phyloP scores from a whole-genome alignment of 1,140 invertebrate genomes.

The Trachelipus rathkii region DNA sequence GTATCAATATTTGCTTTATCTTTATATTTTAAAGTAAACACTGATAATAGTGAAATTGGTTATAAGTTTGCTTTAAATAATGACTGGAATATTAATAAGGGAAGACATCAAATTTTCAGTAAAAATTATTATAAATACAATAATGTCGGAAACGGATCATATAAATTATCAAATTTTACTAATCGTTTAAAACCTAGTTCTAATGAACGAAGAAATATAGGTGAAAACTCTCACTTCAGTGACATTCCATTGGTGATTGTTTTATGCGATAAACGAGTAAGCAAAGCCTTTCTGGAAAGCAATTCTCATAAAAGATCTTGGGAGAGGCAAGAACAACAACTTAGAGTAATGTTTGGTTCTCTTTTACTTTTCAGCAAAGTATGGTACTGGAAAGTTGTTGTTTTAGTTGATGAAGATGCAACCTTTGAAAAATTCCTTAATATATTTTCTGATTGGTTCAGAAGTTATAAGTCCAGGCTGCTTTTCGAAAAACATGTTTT shows the following conservation, averaged over 20 bases:
- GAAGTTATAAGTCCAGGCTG: not conserved
- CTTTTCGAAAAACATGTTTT: not conserved
- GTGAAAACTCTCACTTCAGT: not conserved
- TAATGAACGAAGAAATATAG: no score
- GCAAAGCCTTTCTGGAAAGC: no score
- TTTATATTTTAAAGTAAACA: no score
- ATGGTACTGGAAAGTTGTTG: not conserved
- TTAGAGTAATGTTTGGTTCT: slow-evolving; percentile 12
- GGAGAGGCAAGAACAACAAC: not conserved
- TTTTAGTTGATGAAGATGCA: not conserved
- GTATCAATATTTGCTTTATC: no score
- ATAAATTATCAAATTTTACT: no score
- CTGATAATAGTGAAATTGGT: no score
- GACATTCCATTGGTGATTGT: not conserved
- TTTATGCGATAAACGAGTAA: not conserved
- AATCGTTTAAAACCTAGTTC: no score
- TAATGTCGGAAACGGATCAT: no score
- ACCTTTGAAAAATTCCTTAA: not conserved
- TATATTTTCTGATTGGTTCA: not conserved
- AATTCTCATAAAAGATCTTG: not conserved
- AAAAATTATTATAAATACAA: no score
- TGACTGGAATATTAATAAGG: no score
- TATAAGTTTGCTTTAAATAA: no score
- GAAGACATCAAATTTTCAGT: no score
- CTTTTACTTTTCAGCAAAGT: slow-evolving; percentile 6